A percentile compares a stretch with the other conserved stretches of the same genome.
Conservation (phyloP, 2,113 vertebrate genomes). For the Silurus glanis region DNA sequence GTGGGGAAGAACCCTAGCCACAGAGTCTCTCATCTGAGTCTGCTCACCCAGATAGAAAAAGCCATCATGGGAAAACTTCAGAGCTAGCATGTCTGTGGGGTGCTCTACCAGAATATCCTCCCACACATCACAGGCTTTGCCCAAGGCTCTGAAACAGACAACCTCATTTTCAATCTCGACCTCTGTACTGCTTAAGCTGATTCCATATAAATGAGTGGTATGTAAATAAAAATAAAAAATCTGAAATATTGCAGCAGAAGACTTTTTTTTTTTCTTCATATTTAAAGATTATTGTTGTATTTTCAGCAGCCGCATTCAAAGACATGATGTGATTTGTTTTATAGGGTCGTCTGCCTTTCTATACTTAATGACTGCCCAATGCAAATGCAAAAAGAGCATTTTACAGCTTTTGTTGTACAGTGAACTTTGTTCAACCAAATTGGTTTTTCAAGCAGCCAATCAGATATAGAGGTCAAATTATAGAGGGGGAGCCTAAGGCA, state of each 20-base stretch:
- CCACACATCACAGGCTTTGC: constrained; percentile 81
- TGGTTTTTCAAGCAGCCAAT: background rate
- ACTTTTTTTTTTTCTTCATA: background rate
- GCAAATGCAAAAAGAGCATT: background rate
- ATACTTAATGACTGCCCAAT: background rate
- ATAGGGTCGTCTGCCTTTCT: background rate
- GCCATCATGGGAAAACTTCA: constrained; percentile 85
- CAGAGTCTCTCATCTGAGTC: constrained; percentile 83
- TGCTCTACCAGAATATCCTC: constrained; percentile 85
- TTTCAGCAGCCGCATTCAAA: background rate
- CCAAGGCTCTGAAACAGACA: constrained; percentile 72
- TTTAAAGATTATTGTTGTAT: background rate
- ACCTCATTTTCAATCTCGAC: background rate
- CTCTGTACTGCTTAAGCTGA: background rate
- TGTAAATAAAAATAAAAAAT: background rate
- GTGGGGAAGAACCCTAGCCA: constrained; percentile 82
- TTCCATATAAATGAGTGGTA: background rate
- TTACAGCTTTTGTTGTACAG: background rate
- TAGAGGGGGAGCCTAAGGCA: background rate
- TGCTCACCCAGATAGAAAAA: constrained; percentile 88
- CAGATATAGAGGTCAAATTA: background rate
- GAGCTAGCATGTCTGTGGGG: constrained; percentile 88
- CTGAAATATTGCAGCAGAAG: background rate
- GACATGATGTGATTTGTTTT: background rate
- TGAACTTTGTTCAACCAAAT: background rate